Base-by-base conservation (phyloP, 2,113 vertebrate species). In the Anas platyrhynchos region DNA sequence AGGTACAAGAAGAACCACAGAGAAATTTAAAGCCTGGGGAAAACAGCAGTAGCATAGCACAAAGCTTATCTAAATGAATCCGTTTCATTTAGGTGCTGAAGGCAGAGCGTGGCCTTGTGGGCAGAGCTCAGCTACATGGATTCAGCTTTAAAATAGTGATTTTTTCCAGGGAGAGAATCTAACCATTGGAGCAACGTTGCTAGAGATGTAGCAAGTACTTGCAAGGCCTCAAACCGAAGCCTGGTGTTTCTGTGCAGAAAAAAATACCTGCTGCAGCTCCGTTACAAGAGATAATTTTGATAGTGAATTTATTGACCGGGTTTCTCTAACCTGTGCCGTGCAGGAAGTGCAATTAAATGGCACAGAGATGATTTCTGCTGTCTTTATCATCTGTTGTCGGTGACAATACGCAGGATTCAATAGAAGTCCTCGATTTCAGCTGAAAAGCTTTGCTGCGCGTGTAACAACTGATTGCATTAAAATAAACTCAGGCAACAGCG, bases 201-300 rank as follows among this genome's bases (percentile, higher is more conserved):
- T 72, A 6, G 58, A 26, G 61, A 4, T 21, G 52, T 11, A 44
- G 71, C 4, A 26, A 31, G 10, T 27, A 26, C 54, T 55, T 63
- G 36, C 31, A 34, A 26, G 66, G 66, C 73, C n/a, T 46, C 32
- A 13, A 13, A 11, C 10, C 32, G 3, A 31, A 62, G 44, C 79
- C 59, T 26, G 16, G 15, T 13, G 50, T 25, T 58, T 36, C 71
- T 21, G 2, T 17, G 50, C 77, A 16, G 31, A 7, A 6, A 36
- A 26, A 26, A 10, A 4, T 44, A 46, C 11, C 34, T 1, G 3
- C 0, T 3, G n/a, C 43, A 8, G 38, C 59, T 41, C 44, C 1
- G 66, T 13, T 41, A 0, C 7, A 3, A 50, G 44, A 27, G 59
- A 1, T 26, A 6, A 7, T 52, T 77, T 9, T 32, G 59, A 18